Conservation (phyloP, 2,797 vertebrate species). For the Coluber constrictor region DNA sequence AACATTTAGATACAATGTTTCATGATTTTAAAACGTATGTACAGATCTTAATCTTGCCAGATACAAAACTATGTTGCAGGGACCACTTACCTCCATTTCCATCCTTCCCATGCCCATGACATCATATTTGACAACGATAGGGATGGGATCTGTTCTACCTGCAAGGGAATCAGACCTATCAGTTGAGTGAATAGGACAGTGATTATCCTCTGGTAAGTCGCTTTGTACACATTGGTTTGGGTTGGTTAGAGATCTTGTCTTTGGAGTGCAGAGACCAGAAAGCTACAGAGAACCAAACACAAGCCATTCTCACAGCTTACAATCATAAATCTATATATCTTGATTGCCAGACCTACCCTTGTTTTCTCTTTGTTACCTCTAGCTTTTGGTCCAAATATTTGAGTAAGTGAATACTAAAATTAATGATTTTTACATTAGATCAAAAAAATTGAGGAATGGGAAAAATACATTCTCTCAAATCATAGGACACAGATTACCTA, state of each 20-base stretch:
- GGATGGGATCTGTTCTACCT: conserved; percentile 98
- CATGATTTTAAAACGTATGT: not conserved
- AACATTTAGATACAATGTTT: not conserved
- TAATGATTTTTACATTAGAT: conserved; percentile 18
- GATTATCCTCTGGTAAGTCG: conserved; percentile 63
- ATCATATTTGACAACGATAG: conserved; percentile 97
- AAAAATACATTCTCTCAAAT: not conserved
- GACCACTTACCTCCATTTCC: conserved; percentile 94
- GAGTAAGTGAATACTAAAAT: conserved; percentile 23
- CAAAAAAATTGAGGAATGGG: conserved; percentile 18
- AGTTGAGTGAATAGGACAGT: conserved; percentile 48
- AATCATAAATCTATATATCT: conserved; percentile 51
- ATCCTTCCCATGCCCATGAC: conserved; percentile 99
- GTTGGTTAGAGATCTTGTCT: conserved; percentile 98
- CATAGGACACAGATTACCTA: not conserved
- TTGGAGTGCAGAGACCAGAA: conserved; percentile 99
- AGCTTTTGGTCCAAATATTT: not conserved
- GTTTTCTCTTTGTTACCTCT: not conserved
- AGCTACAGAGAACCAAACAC: conserved; percentile 99
- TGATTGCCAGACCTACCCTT: conserved; percentile 25
- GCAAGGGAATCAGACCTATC: conserved; percentile 70
- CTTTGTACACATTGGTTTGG: conserved; percentile 90
- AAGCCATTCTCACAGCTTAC: conserved; percentile 99
- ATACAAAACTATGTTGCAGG: not conserved
- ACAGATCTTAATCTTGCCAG: not conserved